Conservation (phyloP, 2,888 invertebrate genomes). For the Ypsolopha sequella region DNA sequence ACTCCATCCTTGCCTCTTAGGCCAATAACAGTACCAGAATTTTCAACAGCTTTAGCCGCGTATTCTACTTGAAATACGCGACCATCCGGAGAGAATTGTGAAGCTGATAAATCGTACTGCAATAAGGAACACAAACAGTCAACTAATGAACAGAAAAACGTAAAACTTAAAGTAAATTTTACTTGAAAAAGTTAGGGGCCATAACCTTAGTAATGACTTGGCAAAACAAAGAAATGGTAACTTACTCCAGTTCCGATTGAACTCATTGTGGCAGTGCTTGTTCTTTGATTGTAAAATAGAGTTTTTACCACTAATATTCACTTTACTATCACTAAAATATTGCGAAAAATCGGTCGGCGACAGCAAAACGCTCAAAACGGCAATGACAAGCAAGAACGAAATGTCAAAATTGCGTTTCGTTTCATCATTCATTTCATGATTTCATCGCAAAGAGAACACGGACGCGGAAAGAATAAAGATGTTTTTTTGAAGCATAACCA, state of each 20-base stretch:
- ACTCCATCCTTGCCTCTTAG: slow-evolving; percentile 96
- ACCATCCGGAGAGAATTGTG: slow-evolving; percentile 99
- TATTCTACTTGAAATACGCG: slow-evolving; percentile 99
- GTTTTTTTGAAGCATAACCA: too few species aligned
- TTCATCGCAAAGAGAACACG: too few species aligned
- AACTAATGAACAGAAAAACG: background rate
- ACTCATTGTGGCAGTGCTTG: slow-evolving; percentile 76
- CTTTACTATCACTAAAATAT: background rate
- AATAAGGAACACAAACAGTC: slow-evolving; percentile 31
- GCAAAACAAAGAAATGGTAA: slow-evolving; percentile 21
- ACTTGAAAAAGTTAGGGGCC: slow-evolving; percentile 1
- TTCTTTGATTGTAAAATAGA: slow-evolving; percentile 10
- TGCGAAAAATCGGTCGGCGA: background rate
- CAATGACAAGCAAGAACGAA: slow-evolving; percentile 1
- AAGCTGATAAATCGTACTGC: slow-evolving; percentile 99
- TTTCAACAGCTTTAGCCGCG: slow-evolving; percentile 98
- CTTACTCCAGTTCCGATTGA: slow-evolving; percentile 96
- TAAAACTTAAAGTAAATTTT: background rate
- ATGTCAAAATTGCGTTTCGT: background rate
- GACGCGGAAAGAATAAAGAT: too few species aligned
- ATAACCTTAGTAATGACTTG: slow-evolving; percentile 21
- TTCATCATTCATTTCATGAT: too few species aligned
- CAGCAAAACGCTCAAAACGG: background rate
- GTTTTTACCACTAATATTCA: background rate
- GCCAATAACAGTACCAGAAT: slow-evolving; percentile 96